Base-by-base conservation (phyloP, 2,113 vertebrate species). In the Anarhynchus alexandrinus region DNA sequence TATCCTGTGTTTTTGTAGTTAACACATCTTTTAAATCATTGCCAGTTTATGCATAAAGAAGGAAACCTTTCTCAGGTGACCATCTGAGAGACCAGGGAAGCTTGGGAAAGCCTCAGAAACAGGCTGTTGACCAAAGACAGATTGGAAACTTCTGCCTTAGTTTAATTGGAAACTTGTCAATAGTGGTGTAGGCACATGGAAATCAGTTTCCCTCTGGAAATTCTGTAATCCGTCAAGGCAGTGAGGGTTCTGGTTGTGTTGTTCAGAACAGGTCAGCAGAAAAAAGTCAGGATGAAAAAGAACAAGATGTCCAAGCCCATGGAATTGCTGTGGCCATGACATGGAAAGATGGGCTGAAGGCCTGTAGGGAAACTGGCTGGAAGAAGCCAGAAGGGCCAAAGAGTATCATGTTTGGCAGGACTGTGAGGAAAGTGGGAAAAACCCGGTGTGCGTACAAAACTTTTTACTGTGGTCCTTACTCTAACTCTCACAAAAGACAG, bases 391-490 rank as follows among this genome's bases (percentile, higher is more conserved):
- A 59, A 58, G 25, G 8, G 7, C 47, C 4, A 2, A 43, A 84
- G 9, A 0, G 4, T 11, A 14, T n/a, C 12, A 7, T 23, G 8
- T 59, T 69, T 73, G 19, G 64, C 54, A 71, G 13, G 29, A 64
- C 54, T 2, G 1, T 34, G n/a, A 84, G 14, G 54, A 76, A 91
- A 72, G 7, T 3, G 4, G 3, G 10, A 36, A 90, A 57, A 25
- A 62, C 9, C 1, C 22, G 21, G 14, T 30, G 11, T 62, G 4
- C 0, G 3, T n/a, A 5, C 6, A 79, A 62, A 79, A 45, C 3
- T 4, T 84, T 66, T 64, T 62, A 8, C 11, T 40, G 12, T 17
- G 22, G 1, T 64, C 19, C 6, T 62, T 12, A 27, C 7, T 80
- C 15, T 12, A 58, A 29, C 10, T 43, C 5, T 36, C 14, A 20